These are phyloP conservation scores for Zosterops lateralis DNA, from an alignment of 2,113 vertebrate species.

Conservation along the genomic window DNA sequence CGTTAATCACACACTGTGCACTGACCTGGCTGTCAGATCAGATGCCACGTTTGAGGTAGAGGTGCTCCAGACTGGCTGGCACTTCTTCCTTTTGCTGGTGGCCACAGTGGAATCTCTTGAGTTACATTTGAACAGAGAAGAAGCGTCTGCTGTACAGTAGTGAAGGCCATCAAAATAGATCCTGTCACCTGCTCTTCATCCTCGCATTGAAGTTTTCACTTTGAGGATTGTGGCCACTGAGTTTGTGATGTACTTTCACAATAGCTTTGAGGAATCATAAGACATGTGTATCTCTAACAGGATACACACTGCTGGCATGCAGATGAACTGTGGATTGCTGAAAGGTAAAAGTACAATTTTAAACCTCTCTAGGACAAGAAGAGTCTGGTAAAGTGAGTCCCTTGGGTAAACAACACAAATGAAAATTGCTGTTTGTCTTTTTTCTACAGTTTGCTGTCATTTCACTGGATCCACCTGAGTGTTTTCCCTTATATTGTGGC, in stretches of 20 bases:
- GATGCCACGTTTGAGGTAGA: not conserved
- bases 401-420: not conserved
- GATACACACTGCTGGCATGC: not conserved
- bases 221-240: not conserved
- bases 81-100: not conserved
- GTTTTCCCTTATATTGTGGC: not conserved
- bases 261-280: constrained; percentile 1
- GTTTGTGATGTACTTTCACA: not conserved
- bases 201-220: not conserved
- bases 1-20: not conserved
- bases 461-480: not conserved
- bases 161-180: not conserved
- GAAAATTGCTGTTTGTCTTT: not conserved
- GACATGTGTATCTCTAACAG: not conserved
- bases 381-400: not conserved
- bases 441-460: not conserved
- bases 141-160: not conserved
- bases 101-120: not conserved
- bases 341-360: not conserved
- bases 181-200: not conserved
- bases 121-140: constrained; percentile 31
- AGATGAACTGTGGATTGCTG: constrained; percentile 6
- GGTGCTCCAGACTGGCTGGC: constrained; percentile 21
- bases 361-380: not conserved
- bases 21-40: constrained; percentile 5